phyloP scores from a whole-genome alignment of 2,888 invertebrate species.

The Disparrhopalites patrizii region DNA sequence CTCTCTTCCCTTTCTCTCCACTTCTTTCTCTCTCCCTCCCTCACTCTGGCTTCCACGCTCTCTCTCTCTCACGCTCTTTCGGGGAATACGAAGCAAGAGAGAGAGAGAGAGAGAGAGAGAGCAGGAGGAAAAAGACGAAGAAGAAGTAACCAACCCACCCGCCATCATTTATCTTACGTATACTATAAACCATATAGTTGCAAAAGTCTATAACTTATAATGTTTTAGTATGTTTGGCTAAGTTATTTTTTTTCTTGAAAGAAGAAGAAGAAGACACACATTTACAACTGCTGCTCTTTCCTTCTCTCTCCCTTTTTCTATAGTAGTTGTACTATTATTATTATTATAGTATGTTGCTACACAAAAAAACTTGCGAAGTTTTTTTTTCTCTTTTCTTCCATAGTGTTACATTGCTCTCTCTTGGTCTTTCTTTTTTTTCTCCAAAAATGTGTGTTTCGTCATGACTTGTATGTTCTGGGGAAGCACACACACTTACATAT shows the following conservation, averaged over 20 bases:
- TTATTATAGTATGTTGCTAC: too few relatives aligned
- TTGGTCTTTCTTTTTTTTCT: background rate
- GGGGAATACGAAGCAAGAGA: background rate
- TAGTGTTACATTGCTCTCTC: conserved; percentile 9
- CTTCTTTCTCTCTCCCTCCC: conserved; percentile 12
- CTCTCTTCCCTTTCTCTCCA: conserved; percentile 23
- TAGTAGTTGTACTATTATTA: too few relatives aligned
- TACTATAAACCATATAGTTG: conserved; percentile 17
- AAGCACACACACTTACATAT: conserved; percentile 15
- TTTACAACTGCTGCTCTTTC: conserved; percentile 12
- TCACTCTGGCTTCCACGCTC: conserved; percentile 4
- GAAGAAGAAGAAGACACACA: conserved; percentile 12
- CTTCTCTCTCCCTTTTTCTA: background rate
- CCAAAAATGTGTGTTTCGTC: background rate
- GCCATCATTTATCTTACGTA: conserved; percentile 25
- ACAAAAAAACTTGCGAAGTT: conserved; percentile 16
- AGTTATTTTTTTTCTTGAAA: conserved; percentile 17
- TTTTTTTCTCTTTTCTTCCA: conserved; percentile 5
- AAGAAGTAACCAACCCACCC: conserved; percentile 19
- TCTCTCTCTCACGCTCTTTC: background rate
- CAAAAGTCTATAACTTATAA: conserved; percentile 25
- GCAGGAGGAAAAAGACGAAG: conserved; percentile 9
- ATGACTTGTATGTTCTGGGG: background rate
- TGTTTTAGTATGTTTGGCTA: conserved; percentile 23
- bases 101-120: background rate